Evolutionary conservation across 2,888 invertebrate species (phyloP).

Genomic region (Crossocerus cetratus): DNA sequence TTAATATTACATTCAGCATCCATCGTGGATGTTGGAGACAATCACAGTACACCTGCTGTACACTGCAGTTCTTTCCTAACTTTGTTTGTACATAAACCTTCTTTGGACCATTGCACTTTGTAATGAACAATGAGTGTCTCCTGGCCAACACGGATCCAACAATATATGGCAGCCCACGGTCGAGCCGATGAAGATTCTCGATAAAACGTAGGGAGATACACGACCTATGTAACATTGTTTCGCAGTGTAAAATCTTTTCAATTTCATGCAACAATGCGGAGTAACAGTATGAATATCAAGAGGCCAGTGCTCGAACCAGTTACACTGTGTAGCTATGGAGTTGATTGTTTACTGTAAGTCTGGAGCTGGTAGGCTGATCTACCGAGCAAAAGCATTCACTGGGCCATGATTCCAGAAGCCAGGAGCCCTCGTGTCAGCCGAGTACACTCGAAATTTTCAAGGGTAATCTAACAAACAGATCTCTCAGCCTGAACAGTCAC

Average conservation of each 20-base stretch:
- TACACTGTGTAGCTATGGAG: no score
- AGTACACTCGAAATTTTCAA: no score
- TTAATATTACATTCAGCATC: conserved; percentile 44
- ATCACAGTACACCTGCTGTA: conserved; percentile 40
- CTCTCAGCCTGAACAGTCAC: neutral
- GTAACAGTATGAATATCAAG: no score
- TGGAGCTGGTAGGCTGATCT: no score
- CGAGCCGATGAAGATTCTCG: conserved; percentile 60
- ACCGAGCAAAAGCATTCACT: no score
- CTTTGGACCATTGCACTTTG: conserved; percentile 52
- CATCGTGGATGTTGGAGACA: conserved; percentile 53
- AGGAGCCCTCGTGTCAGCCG: no score
- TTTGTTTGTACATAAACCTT: conserved; percentile 58
- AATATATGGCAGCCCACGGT: conserved; percentile 64
- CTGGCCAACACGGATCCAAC: conserved; percentile 64
- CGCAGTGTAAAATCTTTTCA: neutral
- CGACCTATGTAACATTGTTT: conserved; percentile 70
- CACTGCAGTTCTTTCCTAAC: conserved; percentile 50
- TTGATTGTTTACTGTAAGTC: no score
- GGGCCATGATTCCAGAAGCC: no score
- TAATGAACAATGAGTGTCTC: conserved; percentile 64
- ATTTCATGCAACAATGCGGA: no score
- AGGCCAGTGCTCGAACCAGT: no score
- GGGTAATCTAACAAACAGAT: no score
- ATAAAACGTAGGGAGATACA: conserved; percentile 66